phyloP scores from a whole-genome alignment of 2,888 invertebrate genomes.

The Seira musarum region DNA sequence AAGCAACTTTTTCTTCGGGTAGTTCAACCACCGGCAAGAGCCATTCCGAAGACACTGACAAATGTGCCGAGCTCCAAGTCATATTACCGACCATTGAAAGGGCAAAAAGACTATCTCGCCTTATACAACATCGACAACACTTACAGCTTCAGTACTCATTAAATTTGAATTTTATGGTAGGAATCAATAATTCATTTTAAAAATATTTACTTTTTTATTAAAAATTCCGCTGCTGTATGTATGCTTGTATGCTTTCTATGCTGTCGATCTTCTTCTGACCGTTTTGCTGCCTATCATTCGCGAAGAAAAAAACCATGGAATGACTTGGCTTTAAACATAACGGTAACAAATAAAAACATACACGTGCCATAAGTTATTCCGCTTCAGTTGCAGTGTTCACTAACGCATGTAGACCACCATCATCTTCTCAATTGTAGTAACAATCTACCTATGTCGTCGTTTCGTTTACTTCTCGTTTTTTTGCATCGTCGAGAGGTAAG shows the following conservation, averaged over 20 bases:
- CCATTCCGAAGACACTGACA: constrained; percentile 50
- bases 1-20: constrained; percentile 4
- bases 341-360: neutral
- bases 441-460: neutral
- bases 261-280: too few relatives aligned
- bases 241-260: neutral
- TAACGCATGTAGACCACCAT: neutral
- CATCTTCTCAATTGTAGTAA: neutral
- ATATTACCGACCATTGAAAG: constrained; percentile 68
- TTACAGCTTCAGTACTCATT: constrained; percentile 67
- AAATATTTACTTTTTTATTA: constrained; percentile 15
- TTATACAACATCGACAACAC: constrained; percentile 69
- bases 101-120: constrained; percentile 68
- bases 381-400: neutral
- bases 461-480: neutral
- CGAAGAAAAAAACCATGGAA: too few relatives aligned
- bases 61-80: constrained; percentile 45
- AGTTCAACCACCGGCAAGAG: constrained; percentile 33
- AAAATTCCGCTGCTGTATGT: too few relatives aligned
- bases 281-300: too few relatives aligned
- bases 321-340: too few relatives aligned
- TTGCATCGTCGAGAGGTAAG: too few relatives aligned
- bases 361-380: neutral
- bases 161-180: constrained; percentile 60
- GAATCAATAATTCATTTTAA: constrained; percentile 19